Evolutionary conservation across 2,888 invertebrate genomes (phyloP).

Genomic region (Scaptodrosophila latifasciaeformis): DNA sequence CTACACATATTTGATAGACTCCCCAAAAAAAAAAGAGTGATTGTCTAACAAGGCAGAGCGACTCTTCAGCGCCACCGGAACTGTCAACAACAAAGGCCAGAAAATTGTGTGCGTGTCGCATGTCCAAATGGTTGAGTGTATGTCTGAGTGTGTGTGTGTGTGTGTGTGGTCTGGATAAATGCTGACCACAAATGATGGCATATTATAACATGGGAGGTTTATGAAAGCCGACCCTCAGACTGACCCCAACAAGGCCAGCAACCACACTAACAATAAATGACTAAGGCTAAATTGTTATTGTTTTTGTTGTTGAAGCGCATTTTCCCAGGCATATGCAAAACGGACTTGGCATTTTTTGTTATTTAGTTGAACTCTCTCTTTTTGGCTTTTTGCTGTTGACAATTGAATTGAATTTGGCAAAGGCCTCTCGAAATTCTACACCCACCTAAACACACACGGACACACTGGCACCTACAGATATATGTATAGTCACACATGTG

Average conservation of each 20-base stretch:
- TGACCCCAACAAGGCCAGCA: constrained; percentile 1
- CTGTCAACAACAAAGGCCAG: constrained; percentile 57
- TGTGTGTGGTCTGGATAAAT: constrained; percentile 58
- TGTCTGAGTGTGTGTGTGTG: constrained; percentile 16
- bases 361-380: background rate
- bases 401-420: constrained; percentile 65
- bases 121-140: constrained; percentile 8
- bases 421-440: no score
- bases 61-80: constrained; percentile 4
- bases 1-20: no score
- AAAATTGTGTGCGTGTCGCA: constrained; percentile 34
- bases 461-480: no score
- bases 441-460: no score
- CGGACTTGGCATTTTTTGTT: constrained; percentile 12
- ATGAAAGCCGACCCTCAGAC: constrained; percentile 6
- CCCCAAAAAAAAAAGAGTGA: no score
- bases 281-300: no score
- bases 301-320: no score
- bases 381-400: constrained; percentile 42
- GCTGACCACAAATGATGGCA: constrained; percentile 69
- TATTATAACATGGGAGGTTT: constrained; percentile 53
- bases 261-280: background rate
- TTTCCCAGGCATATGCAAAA: no score
- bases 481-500: no score
- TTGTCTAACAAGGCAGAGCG: no score